Conservation (phyloP, 2,113 vertebrate species). For the Morone saxatilis region DNA sequence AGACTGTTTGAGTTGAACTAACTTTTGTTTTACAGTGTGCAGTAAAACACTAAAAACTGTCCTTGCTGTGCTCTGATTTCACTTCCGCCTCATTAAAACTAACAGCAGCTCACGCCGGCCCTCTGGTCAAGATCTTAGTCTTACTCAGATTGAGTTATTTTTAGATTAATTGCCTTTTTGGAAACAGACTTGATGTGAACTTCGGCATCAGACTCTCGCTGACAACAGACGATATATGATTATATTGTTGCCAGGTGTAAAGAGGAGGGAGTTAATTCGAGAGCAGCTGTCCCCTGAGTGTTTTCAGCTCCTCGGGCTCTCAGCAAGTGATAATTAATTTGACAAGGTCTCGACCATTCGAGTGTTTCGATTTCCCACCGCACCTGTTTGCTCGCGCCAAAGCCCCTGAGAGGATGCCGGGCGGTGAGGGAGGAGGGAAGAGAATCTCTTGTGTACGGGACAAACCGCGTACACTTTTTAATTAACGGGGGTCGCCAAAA, state of each 20-base stretch:
- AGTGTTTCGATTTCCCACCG: conserved; percentile 41
- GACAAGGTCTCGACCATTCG: conserved; percentile 45
- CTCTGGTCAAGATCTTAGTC: neutral
- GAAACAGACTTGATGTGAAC: neutral
- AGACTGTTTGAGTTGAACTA: too few species aligned
- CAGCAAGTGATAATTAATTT: conserved; percentile 68
- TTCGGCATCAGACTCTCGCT: neutral
- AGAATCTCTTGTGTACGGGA: neutral
- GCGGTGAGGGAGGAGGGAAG: too few species aligned
- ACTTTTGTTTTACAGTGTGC: too few species aligned
- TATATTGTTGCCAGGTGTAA: neutral
- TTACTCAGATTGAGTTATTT: neutral
- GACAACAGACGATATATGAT: neutral
- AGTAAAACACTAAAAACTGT: neutral
- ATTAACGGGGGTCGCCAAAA: conserved; percentile 39
- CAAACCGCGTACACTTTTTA: neutral
- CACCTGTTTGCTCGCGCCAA: conserved; percentile 34
- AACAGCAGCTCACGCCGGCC: neutral
- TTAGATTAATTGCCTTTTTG: neutral
- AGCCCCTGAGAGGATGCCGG: conserved; percentile 23
- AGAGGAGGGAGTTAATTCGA: neutral
- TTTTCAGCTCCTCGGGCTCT: conserved; percentile 31
- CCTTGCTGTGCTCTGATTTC: neutral
- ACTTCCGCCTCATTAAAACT: neutral
- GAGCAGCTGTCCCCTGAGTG: conserved; percentile 10